These are phyloP conservation scores for Pangasius macronema DNA, from an alignment of 2,797 vertebrate genomes.

Conservation along the genomic window DNA sequence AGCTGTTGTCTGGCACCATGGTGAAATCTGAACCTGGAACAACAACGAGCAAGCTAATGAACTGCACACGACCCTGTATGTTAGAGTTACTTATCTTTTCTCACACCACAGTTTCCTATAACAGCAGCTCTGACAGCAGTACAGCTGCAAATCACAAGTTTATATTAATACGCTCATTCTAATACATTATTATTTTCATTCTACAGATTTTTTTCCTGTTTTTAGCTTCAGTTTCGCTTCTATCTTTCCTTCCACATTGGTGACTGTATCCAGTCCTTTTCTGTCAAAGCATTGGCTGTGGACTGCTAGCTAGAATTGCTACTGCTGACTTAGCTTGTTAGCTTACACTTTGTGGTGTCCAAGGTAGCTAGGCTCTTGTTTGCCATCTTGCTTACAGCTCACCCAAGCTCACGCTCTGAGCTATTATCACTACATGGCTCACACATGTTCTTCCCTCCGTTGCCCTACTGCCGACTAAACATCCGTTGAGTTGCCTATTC, in stretches of 20 bases:
- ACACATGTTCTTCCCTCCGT: neutral
- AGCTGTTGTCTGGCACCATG: neutral
- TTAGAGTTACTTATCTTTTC: neutral
- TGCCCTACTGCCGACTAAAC: neutral
- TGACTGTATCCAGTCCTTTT: neutral
- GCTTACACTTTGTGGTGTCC: neutral
- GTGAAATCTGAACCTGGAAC: slow-evolving; percentile 20
- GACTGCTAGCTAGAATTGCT: neutral
- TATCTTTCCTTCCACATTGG: neutral
- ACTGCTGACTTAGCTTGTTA: neutral
- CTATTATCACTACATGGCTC: neutral
- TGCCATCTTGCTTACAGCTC: neutral
- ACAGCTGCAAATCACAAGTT: neutral
- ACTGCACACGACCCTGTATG: neutral
- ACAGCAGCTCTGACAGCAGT: neutral
- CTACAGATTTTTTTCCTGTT: neutral
- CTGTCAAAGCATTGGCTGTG: neutral
- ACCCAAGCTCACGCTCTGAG: neutral
- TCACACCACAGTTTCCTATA: neutral
- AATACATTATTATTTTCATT: neutral
- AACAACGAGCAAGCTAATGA: neutral
- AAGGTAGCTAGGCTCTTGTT: neutral
- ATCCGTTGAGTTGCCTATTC: neutral
- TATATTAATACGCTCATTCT: neutral
- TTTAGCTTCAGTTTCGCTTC: neutral